Evolutionary conservation across 2,888 invertebrate genomes (phyloP).

Genomic region (Amaurobius ferox): DNA sequence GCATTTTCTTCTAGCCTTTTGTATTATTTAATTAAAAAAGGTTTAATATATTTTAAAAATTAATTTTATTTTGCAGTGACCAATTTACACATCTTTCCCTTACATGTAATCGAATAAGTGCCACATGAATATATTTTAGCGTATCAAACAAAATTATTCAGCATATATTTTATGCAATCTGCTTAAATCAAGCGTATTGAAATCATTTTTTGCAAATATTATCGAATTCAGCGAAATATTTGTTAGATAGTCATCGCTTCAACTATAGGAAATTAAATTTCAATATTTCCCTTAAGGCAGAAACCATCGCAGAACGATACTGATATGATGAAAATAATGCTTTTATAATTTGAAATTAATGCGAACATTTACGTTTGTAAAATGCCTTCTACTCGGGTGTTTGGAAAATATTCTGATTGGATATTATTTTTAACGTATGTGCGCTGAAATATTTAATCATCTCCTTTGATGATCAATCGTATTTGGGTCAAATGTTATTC

Average conservation of each 20-base stretch:
- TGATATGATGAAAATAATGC: not conserved
- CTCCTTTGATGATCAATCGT: not conserved
- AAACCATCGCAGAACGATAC: not conserved
- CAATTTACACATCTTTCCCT: too few relatives aligned
- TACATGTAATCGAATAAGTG: too few relatives aligned
- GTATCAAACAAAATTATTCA: too few relatives aligned
- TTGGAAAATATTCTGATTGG: not conserved
- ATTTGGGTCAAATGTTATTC: not conserved
- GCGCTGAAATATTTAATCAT: slow-evolving; percentile 2
- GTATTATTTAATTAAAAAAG: too few relatives aligned
- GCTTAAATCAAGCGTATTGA: too few relatives aligned
- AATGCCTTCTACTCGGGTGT: not conserved
- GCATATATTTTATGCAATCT: too few relatives aligned
- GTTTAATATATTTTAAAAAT: too few relatives aligned
- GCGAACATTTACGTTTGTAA: not conserved
- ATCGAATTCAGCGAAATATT: too few relatives aligned
- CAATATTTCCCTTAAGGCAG: not conserved
- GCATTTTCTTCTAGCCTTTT: too few relatives aligned
- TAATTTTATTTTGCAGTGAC: too few relatives aligned
- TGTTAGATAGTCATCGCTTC: not conserved
- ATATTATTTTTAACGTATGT: not conserved
- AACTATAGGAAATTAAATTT: slow-evolving; percentile 1
- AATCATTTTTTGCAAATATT: too few relatives aligned
- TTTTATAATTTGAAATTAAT: slow-evolving; percentile 14
- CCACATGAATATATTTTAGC: too few relatives aligned